Percentiles rank a stretch among this genome's conserved stretches.
These are phyloP conservation scores for Biston betularia DNA, from an alignment of 2,888 invertebrate genomes.

Conservation along the genomic window DNA sequence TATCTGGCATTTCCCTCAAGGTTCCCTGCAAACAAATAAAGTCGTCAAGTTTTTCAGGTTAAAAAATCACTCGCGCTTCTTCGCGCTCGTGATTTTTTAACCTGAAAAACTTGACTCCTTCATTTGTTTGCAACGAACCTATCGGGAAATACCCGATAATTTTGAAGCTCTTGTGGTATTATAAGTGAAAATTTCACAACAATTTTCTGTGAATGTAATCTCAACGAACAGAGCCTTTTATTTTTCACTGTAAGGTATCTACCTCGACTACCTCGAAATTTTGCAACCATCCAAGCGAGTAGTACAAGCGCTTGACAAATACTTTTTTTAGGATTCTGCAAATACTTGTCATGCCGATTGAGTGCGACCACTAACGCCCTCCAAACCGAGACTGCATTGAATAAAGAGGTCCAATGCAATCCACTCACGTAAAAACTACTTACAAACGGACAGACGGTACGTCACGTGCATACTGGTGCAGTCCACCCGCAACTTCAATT, in stretches of 20 bases:
- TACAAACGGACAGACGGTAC: conserved; percentile 71
- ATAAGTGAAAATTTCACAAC: conserved; percentile 9
- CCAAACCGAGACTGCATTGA: conserved; percentile 61
- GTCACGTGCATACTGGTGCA: conserved; percentile 69
- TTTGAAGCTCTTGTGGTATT: no score
- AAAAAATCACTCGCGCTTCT: no score
- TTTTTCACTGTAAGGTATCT: conserved; percentile 14
- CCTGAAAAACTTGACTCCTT: no score
- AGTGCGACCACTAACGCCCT: conserved; percentile 57
- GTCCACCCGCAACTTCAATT: conserved; percentile 80
- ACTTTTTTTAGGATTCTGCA: conserved; percentile 24
- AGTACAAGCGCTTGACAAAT: conserved; percentile 46
- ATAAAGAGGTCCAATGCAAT: conserved; percentile 65
- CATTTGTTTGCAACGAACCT: no score
- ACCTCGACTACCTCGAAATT: conserved; percentile 13
- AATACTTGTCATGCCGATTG: conserved; percentile 61
- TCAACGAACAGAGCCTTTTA: conserved; percentile 16
- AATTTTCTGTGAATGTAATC: conserved; percentile 18
- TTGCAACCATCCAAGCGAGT: conserved; percentile 14
- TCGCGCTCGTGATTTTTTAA: no score
- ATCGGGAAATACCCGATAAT: no score
- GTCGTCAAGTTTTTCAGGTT: no score
- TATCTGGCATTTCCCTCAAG: no score
- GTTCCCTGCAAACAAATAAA: no score
- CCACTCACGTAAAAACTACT: conserved; percentile 75